Conservation (phyloP, 2,888 invertebrate genomes). For the Andrena hattorfiana region DNA sequence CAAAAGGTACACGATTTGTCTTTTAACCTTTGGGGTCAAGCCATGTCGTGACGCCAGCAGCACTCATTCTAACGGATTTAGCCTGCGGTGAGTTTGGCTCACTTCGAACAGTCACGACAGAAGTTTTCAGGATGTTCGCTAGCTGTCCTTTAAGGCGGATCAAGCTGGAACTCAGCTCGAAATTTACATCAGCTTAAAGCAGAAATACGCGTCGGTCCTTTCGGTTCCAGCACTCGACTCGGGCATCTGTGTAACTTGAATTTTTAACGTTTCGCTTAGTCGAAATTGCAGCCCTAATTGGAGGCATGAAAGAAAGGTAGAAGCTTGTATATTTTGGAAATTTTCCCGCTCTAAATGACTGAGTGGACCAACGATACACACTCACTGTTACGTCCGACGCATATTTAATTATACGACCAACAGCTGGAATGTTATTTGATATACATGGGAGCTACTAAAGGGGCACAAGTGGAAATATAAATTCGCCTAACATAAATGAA, state of each 20-base stretch:
- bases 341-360: constrained; percentile 12
- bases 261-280: not conserved
- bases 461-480: not conserved
- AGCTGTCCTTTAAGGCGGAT: not conserved
- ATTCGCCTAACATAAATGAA: not conserved
- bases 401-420: not conserved
- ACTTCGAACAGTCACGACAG: not conserved
- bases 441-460: not conserved
- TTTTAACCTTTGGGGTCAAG: not conserved
- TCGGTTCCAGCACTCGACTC: not conserved
- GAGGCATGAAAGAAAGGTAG: too few relatives aligned
- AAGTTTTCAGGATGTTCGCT: constrained; percentile 13
- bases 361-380: not conserved
- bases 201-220: not conserved
- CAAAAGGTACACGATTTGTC: not conserved
- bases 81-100: constrained; percentile 10
- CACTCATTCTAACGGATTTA: constrained; percentile 15
- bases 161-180: not conserved
- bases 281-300: not conserved
- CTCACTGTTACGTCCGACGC: not conserved
- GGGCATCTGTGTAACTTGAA: not conserved
- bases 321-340: not conserved
- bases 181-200: constrained; percentile 23
- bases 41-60: not conserved
- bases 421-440: not conserved